phyloP scores from a whole-genome alignment of 2,888 invertebrate genomes.

The Dicyrtomina minuta region DNA sequence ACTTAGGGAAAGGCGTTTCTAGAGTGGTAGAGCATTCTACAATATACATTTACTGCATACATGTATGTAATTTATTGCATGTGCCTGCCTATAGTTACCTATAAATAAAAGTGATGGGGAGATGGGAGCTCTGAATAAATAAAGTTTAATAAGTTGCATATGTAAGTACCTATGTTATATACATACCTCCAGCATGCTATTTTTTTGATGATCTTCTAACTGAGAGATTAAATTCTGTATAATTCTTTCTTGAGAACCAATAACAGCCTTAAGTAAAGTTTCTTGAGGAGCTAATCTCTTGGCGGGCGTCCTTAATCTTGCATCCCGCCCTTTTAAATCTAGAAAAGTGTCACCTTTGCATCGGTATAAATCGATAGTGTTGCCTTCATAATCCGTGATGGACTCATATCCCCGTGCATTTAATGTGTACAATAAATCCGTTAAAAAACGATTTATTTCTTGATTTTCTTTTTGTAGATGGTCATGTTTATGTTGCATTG shows the following conservation, averaged over 20 bases:
- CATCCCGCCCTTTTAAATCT: conserved; percentile 46
- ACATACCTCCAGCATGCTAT: neutral
- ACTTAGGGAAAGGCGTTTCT: neutral
- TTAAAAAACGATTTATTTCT: conserved; percentile 40
- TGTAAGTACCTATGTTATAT: too few species aligned
- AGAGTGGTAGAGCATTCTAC: neutral
- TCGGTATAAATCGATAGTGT: conserved; percentile 41
- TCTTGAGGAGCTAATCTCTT: conserved; percentile 39
- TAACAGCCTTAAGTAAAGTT: conserved; percentile 44
- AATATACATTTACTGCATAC: neutral
- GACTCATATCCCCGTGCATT: conserved; percentile 48
- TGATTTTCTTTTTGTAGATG: conserved; percentile 37
- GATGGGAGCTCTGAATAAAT: too few species aligned
- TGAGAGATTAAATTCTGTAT: conserved; percentile 33
- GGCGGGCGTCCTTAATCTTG: conserved; percentile 27
- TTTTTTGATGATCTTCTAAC: conserved; percentile 20
- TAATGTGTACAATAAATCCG: conserved; percentile 47
- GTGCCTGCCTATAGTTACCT: too few species aligned
- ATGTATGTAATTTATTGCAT: too few species aligned
- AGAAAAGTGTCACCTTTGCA: conserved; percentile 47
- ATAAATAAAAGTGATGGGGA: too few species aligned
- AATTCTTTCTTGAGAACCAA: conserved; percentile 41
- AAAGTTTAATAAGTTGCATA: too few species aligned
- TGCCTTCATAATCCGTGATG: conserved; percentile 46
- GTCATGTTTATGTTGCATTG: conserved; percentile 33